Conservation (phyloP, 2,888 invertebrate genomes). For the Mesorhabditis belari region DNA sequence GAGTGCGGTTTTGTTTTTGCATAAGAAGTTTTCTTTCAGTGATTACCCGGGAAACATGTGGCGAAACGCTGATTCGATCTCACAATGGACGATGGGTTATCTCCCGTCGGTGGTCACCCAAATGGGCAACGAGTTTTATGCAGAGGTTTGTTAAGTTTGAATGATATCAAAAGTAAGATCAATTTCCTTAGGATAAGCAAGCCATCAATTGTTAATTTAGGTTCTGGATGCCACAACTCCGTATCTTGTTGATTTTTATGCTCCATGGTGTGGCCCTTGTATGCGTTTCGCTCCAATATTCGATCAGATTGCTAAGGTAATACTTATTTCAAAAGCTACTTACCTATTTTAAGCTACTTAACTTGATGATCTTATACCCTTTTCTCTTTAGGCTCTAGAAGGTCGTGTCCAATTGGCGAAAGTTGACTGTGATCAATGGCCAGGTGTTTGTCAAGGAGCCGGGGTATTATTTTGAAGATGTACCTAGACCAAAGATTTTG, state of each 20-base stretch:
- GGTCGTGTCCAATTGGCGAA: constrained; percentile 63
- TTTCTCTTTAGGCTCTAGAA: constrained; percentile 54
- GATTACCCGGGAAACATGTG: constrained; percentile 60
- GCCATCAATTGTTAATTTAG: constrained; percentile 16
- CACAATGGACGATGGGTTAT: constrained; percentile 64
- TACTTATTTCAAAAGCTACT: neutral
- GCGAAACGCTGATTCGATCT: constrained; percentile 63
- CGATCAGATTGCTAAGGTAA: constrained; percentile 64
- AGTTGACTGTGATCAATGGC: constrained; percentile 65
- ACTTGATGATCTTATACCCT: neutral
- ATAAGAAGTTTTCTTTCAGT: constrained; percentile 18
- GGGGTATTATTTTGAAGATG: constrained; percentile 34
- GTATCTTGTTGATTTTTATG: constrained; percentile 58
- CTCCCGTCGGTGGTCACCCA: constrained; percentile 59
- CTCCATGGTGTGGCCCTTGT: constrained; percentile 63
- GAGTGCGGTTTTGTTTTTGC: neutral
- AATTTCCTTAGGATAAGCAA: neutral
- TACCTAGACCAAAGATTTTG: constrained; percentile 1
- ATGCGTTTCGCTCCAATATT: constrained; percentile 67
- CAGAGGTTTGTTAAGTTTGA: constrained; percentile 12
- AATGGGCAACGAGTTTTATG: constrained; percentile 39
- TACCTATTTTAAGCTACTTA: no score
- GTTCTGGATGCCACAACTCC: constrained; percentile 59
- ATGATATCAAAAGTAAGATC: neutral
- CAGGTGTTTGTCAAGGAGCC: constrained; percentile 59